Conservation (phyloP, 2,888 invertebrate genomes). For the Tinea semifulvella region DNA sequence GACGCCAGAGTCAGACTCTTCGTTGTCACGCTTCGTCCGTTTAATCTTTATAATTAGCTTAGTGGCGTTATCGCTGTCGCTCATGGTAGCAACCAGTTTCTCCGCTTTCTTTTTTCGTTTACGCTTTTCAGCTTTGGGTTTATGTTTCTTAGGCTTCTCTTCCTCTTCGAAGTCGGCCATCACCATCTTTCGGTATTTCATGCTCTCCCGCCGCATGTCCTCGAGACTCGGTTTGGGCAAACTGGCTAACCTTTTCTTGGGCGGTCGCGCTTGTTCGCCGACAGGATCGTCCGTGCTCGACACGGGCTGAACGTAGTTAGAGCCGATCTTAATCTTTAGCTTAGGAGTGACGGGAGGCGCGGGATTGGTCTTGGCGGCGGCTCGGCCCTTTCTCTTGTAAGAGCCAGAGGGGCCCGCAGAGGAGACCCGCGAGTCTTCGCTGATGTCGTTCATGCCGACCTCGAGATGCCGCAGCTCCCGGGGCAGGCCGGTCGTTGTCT, state of each 20-base stretch:
- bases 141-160: constrained; percentile 62
- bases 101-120: constrained; percentile 65
- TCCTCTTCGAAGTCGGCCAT: constrained; percentile 85
- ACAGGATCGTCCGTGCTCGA: constrained; percentile 46
- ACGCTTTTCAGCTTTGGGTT: constrained; percentile 51
- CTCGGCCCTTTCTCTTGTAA: constrained; percentile 42
- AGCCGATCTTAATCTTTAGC: constrained; percentile 80
- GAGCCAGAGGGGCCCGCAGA: constrained; percentile 26
- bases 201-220: constrained; percentile 83
- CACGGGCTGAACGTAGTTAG: constrained; percentile 63
- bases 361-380: constrained; percentile 31
- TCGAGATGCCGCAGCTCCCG: constrained; percentile 73
- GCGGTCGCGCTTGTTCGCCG: constrained; percentile 71
- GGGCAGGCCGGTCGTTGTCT: constrained; percentile 53
- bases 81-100: constrained; percentile 57
- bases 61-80: constrained; percentile 69
- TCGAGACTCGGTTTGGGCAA: constrained; percentile 77
- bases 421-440: constrained; percentile 44
- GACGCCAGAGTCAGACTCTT: constrained; percentile 29
- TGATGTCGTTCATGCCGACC: constrained; percentile 64
- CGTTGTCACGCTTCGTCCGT: constrained; percentile 51
- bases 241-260: constrained; percentile 79
- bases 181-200: constrained; percentile 85
- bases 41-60: constrained; percentile 82
- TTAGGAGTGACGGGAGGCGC: constrained; percentile 67